Percentiles rank a stretch among this genome's conserved stretches.
These are phyloP conservation scores for Scylla paramamosain DNA, from an alignment of 1,140 invertebrate species.

Conservation along the genomic window DNA sequence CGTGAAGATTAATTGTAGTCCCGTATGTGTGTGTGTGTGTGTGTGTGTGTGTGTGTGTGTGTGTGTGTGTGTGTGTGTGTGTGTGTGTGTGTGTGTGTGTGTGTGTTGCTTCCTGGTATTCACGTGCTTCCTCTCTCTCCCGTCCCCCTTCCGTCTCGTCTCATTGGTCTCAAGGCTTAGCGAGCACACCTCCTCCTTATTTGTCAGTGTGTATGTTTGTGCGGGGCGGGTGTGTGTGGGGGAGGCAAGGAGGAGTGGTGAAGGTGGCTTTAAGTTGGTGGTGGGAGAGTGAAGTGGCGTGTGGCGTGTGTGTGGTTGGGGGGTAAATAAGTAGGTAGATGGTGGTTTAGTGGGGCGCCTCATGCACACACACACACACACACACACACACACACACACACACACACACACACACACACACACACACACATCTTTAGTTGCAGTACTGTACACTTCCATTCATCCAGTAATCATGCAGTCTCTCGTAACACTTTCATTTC, in stretches of 20 bases:
- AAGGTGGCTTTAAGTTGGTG: neutral
- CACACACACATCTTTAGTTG: no score
- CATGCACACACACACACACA: neutral
- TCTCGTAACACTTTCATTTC: neutral
- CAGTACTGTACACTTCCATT: no score
- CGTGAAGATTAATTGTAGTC: no score
- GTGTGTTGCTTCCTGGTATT: neutral
- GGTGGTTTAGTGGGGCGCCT: neutral
- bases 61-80: neutral
- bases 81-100: neutral
- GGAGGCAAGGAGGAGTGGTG: neutral
- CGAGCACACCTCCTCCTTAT: neutral
- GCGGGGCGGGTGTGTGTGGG: neutral
- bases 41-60: neutral
- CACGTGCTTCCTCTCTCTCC: neutral
- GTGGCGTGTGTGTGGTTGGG: neutral
- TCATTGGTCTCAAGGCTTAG: neutral
- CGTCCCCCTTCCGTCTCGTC: neutral
- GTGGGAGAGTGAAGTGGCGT: neutral
- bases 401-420: no score
- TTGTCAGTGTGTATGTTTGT: neutral
- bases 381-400: no score
- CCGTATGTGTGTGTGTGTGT: neutral
- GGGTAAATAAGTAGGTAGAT: neutral
- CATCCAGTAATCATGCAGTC: no score